A percentile compares a stretch with the other conserved stretches of the same genome.
These are phyloP conservation scores for Netelia fuscicornis DNA, from an alignment of 2,888 invertebrate species.

Conservation along the genomic window DNA sequence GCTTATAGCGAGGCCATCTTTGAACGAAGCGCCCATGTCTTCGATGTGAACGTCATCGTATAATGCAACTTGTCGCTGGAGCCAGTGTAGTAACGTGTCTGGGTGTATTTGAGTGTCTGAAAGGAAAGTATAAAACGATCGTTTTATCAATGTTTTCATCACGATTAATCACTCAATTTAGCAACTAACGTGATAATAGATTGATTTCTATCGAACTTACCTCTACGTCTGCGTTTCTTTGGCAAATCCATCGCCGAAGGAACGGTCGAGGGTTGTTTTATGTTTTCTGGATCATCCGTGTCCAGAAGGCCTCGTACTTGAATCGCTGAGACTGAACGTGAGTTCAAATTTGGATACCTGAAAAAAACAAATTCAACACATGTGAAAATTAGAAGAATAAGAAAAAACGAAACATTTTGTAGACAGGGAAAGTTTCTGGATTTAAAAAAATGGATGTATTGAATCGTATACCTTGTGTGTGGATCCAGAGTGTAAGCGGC, in stretches of 20 bases:
- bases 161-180: too few species aligned
- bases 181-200: background rate
- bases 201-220: conserved; percentile 81
- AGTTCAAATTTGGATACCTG: conserved; percentile 92
- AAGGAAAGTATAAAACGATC: conserved; percentile 34
- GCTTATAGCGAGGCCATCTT: conserved; percentile 89
- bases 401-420: background rate
- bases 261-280: conserved; percentile 86
- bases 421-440: background rate
- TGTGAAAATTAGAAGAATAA: conserved; percentile 1
- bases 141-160: background rate
- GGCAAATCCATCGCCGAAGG: conserved; percentile 86
- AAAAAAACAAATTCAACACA: conserved; percentile 25
- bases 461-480: conserved; percentile 87
- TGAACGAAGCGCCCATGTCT: conserved; percentile 90
- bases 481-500: conserved; percentile 95
- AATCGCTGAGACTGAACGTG: conserved; percentile 90
- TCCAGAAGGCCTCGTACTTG: conserved; percentile 91
- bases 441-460: background rate
- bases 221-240: conserved; percentile 89
- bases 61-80: conserved; percentile 90
- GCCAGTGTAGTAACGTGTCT: conserved; percentile 92
- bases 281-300: conserved; percentile 89
- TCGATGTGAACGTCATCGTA: conserved; percentile 87
- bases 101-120: conserved; percentile 90